phyloP scores from a whole-genome alignment of 35 echinoderm and acorn worm genomes.

The Heliocidaris erythrogramma region DNA sequence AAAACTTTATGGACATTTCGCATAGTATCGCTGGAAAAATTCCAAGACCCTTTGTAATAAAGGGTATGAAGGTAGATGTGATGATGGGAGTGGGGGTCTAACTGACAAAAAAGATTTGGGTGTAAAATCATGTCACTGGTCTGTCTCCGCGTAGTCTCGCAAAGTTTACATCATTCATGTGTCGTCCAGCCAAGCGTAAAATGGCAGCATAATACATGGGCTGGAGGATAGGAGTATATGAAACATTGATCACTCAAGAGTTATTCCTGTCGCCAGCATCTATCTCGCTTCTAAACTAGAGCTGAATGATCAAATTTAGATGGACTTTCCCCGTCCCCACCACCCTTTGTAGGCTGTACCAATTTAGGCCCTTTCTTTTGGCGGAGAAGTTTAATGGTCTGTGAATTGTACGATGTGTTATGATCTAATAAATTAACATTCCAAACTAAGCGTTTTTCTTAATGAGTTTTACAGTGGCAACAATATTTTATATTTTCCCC shows the following conservation, averaged over 20 bases:
- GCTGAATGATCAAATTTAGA: neutral
- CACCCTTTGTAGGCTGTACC: neutral
- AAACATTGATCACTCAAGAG: conserved; percentile 11
- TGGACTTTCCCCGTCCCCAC: neutral
- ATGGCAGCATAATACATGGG: too few relatives aligned
- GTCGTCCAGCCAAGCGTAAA: neutral
- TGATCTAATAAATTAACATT: neutral
- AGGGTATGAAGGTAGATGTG: neutral
- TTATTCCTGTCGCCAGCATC: neutral
- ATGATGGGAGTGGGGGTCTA: neutral
- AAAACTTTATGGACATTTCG: too few relatives aligned
- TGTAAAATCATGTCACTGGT: neutral
- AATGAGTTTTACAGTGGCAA: too few relatives aligned
- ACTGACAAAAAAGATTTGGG: neutral
- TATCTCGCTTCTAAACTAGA: neutral
- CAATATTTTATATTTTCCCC: too few relatives aligned
- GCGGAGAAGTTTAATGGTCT: neutral
- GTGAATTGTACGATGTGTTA: neutral
- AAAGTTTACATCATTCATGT: neutral
- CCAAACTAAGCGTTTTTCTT: neutral
- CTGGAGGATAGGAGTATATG: neutral
- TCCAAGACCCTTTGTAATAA: neutral
- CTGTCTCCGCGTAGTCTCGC: neutral
- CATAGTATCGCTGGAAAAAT: too few relatives aligned
- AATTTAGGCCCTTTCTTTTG: neutral